A percentile compares a stretch with the other conserved stretches of the same genome.
Evolutionary conservation across 2,888 invertebrate genomes (phyloP).

Genomic region (Apocheima hispidaria): DNA sequence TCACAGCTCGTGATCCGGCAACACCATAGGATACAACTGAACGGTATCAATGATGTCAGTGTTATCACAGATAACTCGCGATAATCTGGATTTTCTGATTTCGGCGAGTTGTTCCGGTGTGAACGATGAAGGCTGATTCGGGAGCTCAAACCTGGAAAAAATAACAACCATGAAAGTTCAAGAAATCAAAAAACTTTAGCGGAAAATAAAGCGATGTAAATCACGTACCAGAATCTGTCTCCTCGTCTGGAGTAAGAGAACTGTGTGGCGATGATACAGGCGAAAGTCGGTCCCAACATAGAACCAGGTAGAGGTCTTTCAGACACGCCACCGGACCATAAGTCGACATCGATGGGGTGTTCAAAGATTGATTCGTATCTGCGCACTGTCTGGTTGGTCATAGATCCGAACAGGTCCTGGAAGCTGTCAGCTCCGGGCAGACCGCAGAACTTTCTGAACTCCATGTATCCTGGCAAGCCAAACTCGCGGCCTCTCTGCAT

Average conservation of each 20-base stretch:
- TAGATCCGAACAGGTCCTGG: conserved; percentile 93
- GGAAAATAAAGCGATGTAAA: neutral
- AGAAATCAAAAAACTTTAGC: neutral
- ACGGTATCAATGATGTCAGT: conserved; percentile 96
- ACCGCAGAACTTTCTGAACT: conserved; percentile 96
- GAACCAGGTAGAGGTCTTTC: conserved; percentile 96
- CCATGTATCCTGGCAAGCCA: conserved; percentile 96
- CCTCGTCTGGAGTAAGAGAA: conserved; percentile 95
- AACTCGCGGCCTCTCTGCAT: conserved; percentile 97
- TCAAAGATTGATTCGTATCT: conserved; percentile 94
- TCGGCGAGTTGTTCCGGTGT: conserved; percentile 94
- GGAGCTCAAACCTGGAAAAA: conserved; percentile 90
- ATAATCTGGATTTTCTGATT: conserved; percentile 92
- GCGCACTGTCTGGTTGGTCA: conserved; percentile 95
- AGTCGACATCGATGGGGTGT: conserved; percentile 96
- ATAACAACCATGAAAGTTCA: conserved; percentile 1
- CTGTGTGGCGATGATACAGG: conserved; percentile 97
- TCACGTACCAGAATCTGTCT: conserved; percentile 94
- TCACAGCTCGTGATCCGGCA: conserved; percentile 97
- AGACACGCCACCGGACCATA: conserved; percentile 98
- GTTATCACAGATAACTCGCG: conserved; percentile 95
- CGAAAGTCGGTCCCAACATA: conserved; percentile 97
- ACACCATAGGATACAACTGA: conserved; percentile 96
- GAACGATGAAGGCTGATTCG: conserved; percentile 96
- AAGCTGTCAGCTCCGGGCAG: conserved; percentile 91